Evolutionary conservation across 2,113 vertebrate genomes (phyloP).

Genomic region (Myodes glareolus): DNA sequence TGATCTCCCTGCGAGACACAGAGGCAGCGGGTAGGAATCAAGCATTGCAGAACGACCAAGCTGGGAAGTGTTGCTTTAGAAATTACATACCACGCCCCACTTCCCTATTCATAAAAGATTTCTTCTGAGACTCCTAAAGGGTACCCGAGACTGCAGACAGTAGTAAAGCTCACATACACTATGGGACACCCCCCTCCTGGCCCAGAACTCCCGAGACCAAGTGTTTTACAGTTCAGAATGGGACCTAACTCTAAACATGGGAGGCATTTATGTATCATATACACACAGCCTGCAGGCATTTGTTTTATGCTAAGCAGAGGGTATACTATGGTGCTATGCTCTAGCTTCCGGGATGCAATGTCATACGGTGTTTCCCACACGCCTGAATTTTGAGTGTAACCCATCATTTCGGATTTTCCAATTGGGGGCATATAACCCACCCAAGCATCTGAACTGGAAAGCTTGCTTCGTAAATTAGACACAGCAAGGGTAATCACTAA

Average conservation of each 20-base stretch:
- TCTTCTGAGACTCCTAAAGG: not conserved
- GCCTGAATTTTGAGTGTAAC: not conserved
- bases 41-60: not conserved
- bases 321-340: too few species aligned
- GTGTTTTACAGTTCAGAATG: not conserved
- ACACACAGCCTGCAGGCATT: not conserved
- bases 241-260: not conserved
- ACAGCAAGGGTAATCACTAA: not conserved
- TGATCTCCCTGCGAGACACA: conserved; percentile 90
- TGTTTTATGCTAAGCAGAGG: not conserved
- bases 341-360: not conserved
- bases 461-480: not conserved
- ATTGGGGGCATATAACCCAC: not conserved
- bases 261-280: too few species aligned
- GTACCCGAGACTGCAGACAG: not conserved
- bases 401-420: not conserved
- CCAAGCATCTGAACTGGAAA: not conserved
- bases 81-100: too few species aligned
- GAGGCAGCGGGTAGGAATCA: fast-evolving
- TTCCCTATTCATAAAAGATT: too few species aligned
- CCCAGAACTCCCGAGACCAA: not conserved
- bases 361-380: too few species aligned
- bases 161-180: not conserved
- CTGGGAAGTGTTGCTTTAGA: not conserved
- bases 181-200: not conserved